phyloP scores from a whole-genome alignment of 2,797 vertebrate species.

The Poeciliopsis turneri region DNA sequence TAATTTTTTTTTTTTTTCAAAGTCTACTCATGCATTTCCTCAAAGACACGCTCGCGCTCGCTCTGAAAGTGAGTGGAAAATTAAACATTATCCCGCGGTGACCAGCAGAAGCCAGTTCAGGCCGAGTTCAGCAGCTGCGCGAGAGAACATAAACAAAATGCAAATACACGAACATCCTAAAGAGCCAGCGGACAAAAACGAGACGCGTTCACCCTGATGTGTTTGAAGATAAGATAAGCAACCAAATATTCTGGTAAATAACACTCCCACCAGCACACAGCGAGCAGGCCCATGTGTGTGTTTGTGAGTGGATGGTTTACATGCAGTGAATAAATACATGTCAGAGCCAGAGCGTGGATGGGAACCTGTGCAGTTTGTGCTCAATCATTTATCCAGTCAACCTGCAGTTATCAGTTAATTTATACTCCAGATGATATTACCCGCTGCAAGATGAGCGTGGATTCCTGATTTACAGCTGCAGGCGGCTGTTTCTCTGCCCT shows the following conservation, averaged over 20 bases:
- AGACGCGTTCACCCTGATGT: constrained; percentile 36
- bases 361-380: not conserved
- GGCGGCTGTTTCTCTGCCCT: constrained; percentile 6
- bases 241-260: constrained; percentile 24
- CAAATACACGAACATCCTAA: constrained; percentile 52
- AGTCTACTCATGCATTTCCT: constrained; percentile 10
- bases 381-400: not conserved
- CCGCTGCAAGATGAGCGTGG: not conserved
- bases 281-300: not conserved
- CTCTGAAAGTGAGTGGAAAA: constrained; percentile 47
- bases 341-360: not conserved
- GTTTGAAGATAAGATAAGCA: constrained; percentile 32
- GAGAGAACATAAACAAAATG: constrained; percentile 49
- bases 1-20: not conserved
- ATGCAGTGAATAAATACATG: not conserved
- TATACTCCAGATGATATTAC: not conserved
- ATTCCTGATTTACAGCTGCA: not conserved
- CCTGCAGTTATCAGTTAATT: not conserved
- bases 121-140: constrained; percentile 42
- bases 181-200: constrained; percentile 16
- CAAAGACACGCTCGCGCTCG: constrained; percentile 12
- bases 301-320: not conserved
- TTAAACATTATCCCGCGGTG: constrained; percentile 70
- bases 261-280: not conserved
- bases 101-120: constrained; percentile 38